Conservation (phyloP, 2,888 invertebrate species). For the Cosmorhoe ocellata region DNA sequence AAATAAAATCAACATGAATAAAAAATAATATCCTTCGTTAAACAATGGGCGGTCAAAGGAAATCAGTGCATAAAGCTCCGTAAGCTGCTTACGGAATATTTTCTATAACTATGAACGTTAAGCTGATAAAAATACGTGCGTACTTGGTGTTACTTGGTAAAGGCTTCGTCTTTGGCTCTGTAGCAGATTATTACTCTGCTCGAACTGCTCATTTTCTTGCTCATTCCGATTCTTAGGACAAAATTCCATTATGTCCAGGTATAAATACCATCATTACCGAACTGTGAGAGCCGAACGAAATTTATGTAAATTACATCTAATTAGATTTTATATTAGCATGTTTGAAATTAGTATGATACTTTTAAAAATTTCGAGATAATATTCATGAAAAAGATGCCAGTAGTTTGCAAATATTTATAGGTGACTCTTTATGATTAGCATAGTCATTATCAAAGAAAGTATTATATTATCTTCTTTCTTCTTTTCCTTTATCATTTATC, state of each 20-base stretch:
- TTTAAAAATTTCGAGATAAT: constrained; percentile 13
- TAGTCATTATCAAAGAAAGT: too few relatives aligned
- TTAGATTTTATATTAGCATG: constrained; percentile 33
- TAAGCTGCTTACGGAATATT: too few relatives aligned
- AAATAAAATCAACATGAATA: neutral
- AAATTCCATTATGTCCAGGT: constrained; percentile 42
- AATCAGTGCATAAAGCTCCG: too few relatives aligned
- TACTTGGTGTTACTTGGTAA: neutral
- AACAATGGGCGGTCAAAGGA: too few relatives aligned
- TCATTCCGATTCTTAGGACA: constrained; percentile 40
- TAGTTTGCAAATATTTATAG: constrained; percentile 1
- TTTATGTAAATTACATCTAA: constrained; percentile 49
- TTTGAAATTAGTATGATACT: constrained; percentile 17
- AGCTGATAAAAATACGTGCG: too few relatives aligned
- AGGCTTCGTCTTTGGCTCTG: neutral
- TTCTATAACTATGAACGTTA: too few relatives aligned
- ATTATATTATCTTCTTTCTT: too few relatives aligned
- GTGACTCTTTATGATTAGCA: neutral
- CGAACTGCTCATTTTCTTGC: constrained; percentile 52
- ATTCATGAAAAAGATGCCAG: neutral
- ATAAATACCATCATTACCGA: constrained; percentile 47
- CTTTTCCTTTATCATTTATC: too few relatives aligned
- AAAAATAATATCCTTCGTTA: too few relatives aligned
- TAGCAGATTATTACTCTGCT: constrained; percentile 3
- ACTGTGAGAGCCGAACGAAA: constrained; percentile 37